phyloP scores from a whole-genome alignment of 2,888 invertebrate genomes.

The Apotomis betuletana region DNA sequence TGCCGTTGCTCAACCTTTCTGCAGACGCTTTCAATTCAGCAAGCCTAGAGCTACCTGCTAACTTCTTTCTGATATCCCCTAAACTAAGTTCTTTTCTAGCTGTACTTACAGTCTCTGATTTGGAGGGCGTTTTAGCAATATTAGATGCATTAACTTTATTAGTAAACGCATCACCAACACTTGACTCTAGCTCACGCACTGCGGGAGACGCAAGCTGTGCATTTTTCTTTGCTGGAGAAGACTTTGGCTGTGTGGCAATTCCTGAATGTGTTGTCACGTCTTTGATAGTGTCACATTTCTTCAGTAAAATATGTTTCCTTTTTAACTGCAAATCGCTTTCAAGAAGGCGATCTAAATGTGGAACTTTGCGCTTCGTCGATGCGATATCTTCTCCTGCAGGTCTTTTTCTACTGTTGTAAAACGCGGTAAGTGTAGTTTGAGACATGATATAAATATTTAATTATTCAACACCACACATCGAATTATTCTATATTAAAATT shows the following conservation, averaged over 20 bases:
- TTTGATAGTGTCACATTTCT: conserved; percentile 47
- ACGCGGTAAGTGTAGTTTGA: conserved; percentile 89
- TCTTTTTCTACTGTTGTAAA: conserved; percentile 90
- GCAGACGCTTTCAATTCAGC: conserved; percentile 88
- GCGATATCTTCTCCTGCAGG: conserved; percentile 86
- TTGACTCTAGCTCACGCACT: conserved; percentile 19
- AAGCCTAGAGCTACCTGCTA: conserved; percentile 87
- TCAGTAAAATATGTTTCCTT: conserved; percentile 46
- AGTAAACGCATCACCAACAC: conserved; percentile 55
- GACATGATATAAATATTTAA: conserved; percentile 81
- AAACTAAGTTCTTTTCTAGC: conserved; percentile 86
- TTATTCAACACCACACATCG: conserved; percentile 8
- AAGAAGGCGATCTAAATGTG: conserved; percentile 60
- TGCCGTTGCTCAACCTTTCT: conserved; percentile 85
- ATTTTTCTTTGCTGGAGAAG: conserved; percentile 2
- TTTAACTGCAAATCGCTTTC: conserved; percentile 60
- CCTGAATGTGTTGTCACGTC: conserved; percentile 38
- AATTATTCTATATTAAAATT: background rate
- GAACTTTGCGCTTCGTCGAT: conserved; percentile 80
- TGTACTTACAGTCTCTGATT: conserved; percentile 71
- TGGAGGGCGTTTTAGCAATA: conserved; percentile 53
- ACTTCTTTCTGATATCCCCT: conserved; percentile 87
- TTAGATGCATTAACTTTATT: conserved; percentile 69
- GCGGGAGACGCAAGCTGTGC: conserved; percentile 7
- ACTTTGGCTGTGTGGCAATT: background rate